Conservation (phyloP, 2,888 invertebrate genomes). For the Ormyrus thymus region DNA sequence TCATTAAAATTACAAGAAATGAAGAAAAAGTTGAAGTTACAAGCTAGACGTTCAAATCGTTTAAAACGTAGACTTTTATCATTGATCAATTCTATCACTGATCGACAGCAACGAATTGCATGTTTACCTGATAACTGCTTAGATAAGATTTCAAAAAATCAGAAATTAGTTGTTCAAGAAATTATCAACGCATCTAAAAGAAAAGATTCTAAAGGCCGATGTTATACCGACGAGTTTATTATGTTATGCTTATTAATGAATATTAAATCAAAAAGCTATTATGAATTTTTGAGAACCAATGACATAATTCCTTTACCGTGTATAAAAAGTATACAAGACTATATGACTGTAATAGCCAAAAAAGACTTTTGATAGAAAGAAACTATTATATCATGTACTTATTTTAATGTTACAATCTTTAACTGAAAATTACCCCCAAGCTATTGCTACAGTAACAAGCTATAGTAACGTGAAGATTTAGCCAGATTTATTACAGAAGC, state of each 20-base stretch:
- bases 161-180: slow-evolving; percentile 45
- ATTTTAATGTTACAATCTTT: too few species aligned
- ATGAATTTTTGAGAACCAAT: slow-evolving; percentile 57
- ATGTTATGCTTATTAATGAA: slow-evolving; percentile 58
- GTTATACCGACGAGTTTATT: slow-evolving; percentile 56
- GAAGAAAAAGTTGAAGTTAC: not conserved
- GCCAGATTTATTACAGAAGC: slow-evolving; percentile 18
- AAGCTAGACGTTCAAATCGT: not conserved
- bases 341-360: slow-evolving; percentile 48
- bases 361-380: slow-evolving; percentile 47
- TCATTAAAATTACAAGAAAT: not conserved
- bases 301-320: slow-evolving; percentile 56
- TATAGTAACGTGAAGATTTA: too few species aligned
- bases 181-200: slow-evolving; percentile 50
- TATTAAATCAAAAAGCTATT: slow-evolving; percentile 56
- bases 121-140: not conserved
- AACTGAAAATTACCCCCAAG: too few species aligned
- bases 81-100: not conserved
- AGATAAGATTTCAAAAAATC: slow-evolving; percentile 15
- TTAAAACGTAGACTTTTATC: not conserved
- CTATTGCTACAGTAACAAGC: too few species aligned
- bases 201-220: slow-evolving; percentile 33
- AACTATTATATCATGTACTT: too few species aligned
- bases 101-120: not conserved
- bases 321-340: slow-evolving; percentile 55